Percentiles rank a stretch among this genome's conserved stretches.
These are phyloP conservation scores for Gymnorhina tibicen DNA, from an alignment of 2,113 vertebrate genomes.

Conservation along the genomic window DNA sequence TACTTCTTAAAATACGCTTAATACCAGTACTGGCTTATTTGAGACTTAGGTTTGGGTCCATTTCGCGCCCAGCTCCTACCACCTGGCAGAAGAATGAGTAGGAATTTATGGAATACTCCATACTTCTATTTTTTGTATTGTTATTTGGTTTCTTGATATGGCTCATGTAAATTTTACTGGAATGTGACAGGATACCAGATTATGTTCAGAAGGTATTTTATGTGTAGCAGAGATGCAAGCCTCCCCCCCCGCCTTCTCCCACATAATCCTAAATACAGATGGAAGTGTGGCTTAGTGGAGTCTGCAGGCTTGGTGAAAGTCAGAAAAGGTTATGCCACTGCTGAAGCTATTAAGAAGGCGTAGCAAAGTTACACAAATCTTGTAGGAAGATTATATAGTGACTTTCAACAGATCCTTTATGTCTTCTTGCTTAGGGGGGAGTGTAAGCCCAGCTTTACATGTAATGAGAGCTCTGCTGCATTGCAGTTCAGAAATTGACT, in stretches of 20 bases:
- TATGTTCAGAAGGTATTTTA: background rate
- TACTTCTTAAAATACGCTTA: background rate
- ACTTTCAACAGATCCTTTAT: background rate
- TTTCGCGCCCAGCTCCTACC: background rate
- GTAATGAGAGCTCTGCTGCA: background rate
- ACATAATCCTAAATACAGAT: background rate
- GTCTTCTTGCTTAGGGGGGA: background rate
- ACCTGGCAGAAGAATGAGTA: background rate
- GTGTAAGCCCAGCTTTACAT: background rate
- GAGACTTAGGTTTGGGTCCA: background rate
- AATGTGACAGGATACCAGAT: background rate
- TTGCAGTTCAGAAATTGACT: background rate
- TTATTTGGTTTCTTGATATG: background rate
- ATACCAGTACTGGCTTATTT: background rate
- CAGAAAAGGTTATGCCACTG: background rate
- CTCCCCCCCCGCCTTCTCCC: fast-evolving
- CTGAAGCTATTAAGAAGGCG: background rate
- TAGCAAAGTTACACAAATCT: background rate
- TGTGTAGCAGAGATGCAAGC: background rate
- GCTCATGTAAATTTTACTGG: background rate
- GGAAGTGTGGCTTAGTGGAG: background rate
- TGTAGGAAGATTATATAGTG: background rate
- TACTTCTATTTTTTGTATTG: background rate
- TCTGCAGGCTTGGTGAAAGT: background rate
- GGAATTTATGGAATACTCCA: background rate